Conservation (phyloP, 2,113 vertebrate species). For the Platanista minor region DNA sequence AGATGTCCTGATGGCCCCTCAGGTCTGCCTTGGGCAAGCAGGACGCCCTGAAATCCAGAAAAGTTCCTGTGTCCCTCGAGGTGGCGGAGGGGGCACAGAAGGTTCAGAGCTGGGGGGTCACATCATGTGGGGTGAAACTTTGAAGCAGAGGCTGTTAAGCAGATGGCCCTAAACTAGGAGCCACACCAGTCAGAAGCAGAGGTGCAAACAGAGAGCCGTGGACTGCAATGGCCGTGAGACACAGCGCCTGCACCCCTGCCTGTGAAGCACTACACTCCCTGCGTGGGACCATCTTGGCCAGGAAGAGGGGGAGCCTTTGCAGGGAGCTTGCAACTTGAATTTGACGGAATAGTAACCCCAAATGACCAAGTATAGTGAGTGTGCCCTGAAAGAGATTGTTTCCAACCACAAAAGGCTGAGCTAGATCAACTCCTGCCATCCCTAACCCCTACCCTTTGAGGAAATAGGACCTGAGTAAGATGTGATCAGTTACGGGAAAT, state of each 20-base stretch:
- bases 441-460: not conserved
- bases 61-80: not conserved
- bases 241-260: not conserved
- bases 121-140: not conserved
- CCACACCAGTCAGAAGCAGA: not conserved
- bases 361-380: not conserved
- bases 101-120: not conserved
- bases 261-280: rapidly evolving
- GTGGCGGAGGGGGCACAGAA: too few relatives aligned
- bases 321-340: not conserved
- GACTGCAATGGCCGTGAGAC: too few relatives aligned
- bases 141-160: not conserved
- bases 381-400: not conserved
- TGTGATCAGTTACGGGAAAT: not conserved
- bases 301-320: not conserved
- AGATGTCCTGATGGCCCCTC: not conserved
- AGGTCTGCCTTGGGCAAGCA: not conserved
- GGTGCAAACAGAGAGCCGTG: not conserved
- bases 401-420: not conserved
- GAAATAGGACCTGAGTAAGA: not conserved
- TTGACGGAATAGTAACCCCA: not conserved
- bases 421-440: not conserved
- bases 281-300: not conserved
- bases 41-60: not conserved
- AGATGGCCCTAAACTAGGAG: not conserved